Percentiles rank a stretch among this genome's conserved stretches.
Conservation (phyloP, 2,113 vertebrate species). For the Isurus oxyrinchus region DNA sequence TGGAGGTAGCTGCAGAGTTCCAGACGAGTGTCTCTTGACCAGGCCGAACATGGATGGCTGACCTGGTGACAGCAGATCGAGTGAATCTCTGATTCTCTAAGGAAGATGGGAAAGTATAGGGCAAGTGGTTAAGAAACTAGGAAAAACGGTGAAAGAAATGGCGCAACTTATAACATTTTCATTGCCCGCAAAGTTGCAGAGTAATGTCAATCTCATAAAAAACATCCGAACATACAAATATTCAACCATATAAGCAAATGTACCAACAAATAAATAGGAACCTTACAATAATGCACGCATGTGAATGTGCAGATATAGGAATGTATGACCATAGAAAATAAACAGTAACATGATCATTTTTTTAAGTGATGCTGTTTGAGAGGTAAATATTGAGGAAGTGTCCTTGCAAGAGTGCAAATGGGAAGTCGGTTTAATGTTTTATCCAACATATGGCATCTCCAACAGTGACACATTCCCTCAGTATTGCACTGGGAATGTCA, state of each 20-base stretch:
- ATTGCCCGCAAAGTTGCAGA: not conserved
- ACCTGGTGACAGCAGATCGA: conserved; percentile 39
- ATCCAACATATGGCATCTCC: not conserved
- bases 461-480: not conserved
- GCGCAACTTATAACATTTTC: not conserved
- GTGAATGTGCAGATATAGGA: not conserved
- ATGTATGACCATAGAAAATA: not conserved
- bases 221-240: not conserved
- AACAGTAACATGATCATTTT: not conserved
- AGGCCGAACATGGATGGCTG: conserved; percentile 40
- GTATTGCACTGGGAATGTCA: not conserved
- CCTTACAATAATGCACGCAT: not conserved
- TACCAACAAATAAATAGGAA: no score
- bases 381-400: not conserved
- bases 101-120: not conserved
- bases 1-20: conserved; percentile 61
- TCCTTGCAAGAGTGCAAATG: not conserved
- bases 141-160: not conserved
- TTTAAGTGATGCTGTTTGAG: not conserved
- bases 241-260: no score
- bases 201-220: not conserved
- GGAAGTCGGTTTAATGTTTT: not conserved
- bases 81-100: conserved; percentile 45
- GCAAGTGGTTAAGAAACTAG: no score
- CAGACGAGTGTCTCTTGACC: conserved; percentile 66